Base-by-base conservation (phyloP, 1,140 invertebrate genomes). In the Ceratosolen solmsi region DNA sequence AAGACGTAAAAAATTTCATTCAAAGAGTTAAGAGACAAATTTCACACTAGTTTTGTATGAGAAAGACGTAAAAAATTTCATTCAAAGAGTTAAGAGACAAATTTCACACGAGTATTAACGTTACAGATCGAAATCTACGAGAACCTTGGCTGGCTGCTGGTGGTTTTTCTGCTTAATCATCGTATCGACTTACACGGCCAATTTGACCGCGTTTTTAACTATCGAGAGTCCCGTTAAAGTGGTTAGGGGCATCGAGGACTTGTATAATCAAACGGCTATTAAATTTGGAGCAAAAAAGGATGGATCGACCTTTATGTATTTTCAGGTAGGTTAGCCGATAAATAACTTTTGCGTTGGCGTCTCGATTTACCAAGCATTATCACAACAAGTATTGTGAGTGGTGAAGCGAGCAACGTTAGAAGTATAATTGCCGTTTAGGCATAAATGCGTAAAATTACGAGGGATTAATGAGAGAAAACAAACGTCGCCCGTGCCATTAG, bases 141-240 rank as follows among this genome's bases (percentile, higher is more conserved):
- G 96, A 49, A 94, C 95, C 49, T 93, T 95, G 60, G 95, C 94
- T 8, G 94, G 94, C 51, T 94, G 95, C 71, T 98, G 97, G 97
- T 98, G 96, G 96, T 95, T 98, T 87, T 99, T 98, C 89, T 97
- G 96, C 5, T 92, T 98, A 27, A 98, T 99, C 86, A 97, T 99
- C 91, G 96, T 97, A 38, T 96, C 96, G 56, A 97, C 96, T 0
- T 98, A 99, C 91, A 98, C 97, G 0, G 98, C 97, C 30, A 98
- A 99, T 92, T 93, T 99, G 81, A 98, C 98, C 79, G 97, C 98
- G 79, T 98, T 98, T 89, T 92, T 99, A 36, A 98, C 97, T 3
- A 95, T 97, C 33, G 96, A 98, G 90, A 83, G 94, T 94, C 94
- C 96, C 2, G 98, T 99, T 78, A 94, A 95, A 85, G 94, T 94